Evolutionary conservation across 2,113 vertebrate genomes (phyloP).

Genomic region (Sphaerodactylus townsendi): DNA sequence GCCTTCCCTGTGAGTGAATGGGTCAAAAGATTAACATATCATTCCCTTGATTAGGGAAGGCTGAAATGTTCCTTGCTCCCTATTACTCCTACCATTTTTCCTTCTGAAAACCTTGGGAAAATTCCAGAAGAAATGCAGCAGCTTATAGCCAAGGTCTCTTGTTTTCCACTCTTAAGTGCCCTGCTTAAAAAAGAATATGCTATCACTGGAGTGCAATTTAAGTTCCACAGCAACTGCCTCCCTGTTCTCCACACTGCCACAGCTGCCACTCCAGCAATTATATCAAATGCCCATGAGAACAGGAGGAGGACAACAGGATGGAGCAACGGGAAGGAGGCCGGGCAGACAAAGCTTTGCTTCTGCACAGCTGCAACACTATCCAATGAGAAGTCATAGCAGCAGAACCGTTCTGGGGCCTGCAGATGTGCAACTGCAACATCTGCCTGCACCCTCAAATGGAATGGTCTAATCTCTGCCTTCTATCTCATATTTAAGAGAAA

Average conservation of each 20-base stretch:
- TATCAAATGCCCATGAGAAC: not conserved
- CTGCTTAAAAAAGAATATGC: not conserved
- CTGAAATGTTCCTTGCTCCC: not conserved
- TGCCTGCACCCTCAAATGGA: not conserved
- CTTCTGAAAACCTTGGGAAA: not conserved
- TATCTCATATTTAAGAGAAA: not conserved
- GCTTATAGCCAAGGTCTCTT: not conserved
- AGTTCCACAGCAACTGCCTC: too few species aligned
- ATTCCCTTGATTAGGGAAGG: not conserved
- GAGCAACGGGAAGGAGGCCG: not conserved
- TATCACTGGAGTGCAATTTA: too few species aligned
- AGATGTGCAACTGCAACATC: not conserved
- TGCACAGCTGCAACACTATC: not conserved
- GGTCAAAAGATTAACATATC: not conserved
- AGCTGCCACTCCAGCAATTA: not conserved
- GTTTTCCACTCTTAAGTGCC: not conserved
- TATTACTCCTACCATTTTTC: not conserved
- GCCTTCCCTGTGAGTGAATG: not conserved
- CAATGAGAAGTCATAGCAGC: not conserved
- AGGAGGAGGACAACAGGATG: not conserved
- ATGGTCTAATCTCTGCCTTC: not conserved
- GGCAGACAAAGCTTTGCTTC: not conserved
- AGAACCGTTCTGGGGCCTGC: not conserved
- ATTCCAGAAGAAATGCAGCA: not conserved
- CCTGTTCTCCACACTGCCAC: too few species aligned